These are phyloP conservation scores for Pteropus alecto DNA, from an alignment of 2,113 vertebrate species.

Conservation along the genomic window DNA sequence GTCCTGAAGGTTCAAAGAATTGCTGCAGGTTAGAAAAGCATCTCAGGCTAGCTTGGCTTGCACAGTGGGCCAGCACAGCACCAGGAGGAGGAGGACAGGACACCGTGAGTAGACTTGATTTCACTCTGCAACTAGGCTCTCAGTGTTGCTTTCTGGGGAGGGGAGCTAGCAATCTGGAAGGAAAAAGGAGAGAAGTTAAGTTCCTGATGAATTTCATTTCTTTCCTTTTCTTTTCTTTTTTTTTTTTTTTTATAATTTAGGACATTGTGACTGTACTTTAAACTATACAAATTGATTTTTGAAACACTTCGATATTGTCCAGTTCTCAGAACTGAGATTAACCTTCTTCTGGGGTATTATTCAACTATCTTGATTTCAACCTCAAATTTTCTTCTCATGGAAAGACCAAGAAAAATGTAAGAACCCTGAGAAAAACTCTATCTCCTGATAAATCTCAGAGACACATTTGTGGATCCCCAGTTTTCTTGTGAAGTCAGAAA, in stretches of 20 bases:
- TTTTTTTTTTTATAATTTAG: background rate
- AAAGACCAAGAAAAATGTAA: background rate
- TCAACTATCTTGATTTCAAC: background rate
- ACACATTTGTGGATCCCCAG: background rate
- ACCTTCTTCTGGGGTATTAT: background rate
- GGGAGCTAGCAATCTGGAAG: background rate
- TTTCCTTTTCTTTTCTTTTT: background rate
- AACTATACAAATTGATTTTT: background rate
- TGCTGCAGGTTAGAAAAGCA: background rate
- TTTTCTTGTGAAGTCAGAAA: background rate
- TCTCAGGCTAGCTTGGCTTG: background rate
- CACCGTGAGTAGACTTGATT: conserved; percentile 26
- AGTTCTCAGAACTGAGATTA: background rate
- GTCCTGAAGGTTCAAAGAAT: conserved; percentile 67
- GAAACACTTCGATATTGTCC: background rate
- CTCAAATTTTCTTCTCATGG: background rate
- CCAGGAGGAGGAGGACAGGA: background rate
- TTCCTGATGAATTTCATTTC: conserved; percentile 42
- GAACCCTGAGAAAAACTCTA: background rate
- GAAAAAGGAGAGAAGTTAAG: background rate
- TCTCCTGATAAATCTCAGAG: background rate
- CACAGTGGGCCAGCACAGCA: background rate
- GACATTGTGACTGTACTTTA: background rate
- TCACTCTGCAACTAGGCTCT: rapidly evolving
- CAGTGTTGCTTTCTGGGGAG: background rate